phyloP scores from a whole-genome alignment of 2,113 vertebrate species.

The Sorex fumeus region DNA sequence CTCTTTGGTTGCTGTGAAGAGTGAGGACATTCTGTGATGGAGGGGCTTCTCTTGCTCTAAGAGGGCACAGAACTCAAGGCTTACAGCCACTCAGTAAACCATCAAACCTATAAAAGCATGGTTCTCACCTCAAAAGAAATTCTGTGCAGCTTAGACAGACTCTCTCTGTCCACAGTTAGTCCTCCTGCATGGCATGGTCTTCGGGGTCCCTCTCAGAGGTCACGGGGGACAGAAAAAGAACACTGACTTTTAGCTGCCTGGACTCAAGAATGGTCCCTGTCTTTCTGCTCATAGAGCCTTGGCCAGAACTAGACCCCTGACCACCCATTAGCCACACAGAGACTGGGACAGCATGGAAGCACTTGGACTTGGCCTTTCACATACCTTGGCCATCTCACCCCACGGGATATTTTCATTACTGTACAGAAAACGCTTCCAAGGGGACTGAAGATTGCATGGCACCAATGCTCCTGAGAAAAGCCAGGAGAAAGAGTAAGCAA shows the following conservation, averaged over 20 bases:
- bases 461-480: too few relatives aligned
- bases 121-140: too few relatives aligned
- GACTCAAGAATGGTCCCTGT: not conserved
- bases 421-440: too few relatives aligned
- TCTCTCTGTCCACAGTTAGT: not conserved
- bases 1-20: too few relatives aligned
- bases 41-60: not conserved
- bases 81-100: too few relatives aligned
- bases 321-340: not conserved
- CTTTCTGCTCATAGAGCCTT: not conserved
- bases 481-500: too few relatives aligned
- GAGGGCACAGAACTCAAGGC: not conserved
- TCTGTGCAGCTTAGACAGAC: too few relatives aligned
- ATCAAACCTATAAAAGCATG: not conserved
- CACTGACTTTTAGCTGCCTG: not conserved
- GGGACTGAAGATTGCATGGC: too few relatives aligned
- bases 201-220: not conserved
- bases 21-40: not conserved
- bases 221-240: rapidly evolving
- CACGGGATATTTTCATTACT: too few relatives aligned
- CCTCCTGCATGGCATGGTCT: not conserved
- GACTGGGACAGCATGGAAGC: not conserved
- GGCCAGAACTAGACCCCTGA: too few relatives aligned
- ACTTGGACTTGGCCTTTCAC: too few relatives aligned
- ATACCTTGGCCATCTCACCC: not conserved